Conservation (phyloP, 2,113 vertebrate genomes). For the Tragelaphus buxtoni region DNA sequence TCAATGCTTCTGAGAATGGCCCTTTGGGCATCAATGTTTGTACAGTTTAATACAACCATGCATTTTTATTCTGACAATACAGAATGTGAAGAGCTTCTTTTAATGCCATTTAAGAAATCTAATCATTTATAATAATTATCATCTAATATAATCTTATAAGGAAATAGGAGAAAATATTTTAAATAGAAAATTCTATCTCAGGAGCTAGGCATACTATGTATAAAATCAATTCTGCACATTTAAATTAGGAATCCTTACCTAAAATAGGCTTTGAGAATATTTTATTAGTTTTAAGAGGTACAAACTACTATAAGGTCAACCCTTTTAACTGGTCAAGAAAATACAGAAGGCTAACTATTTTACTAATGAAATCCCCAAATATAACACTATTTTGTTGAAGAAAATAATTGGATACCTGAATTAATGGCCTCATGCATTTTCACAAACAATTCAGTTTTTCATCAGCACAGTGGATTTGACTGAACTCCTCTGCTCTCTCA, state of each 20-base stretch:
- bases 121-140: background rate
- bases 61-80: background rate
- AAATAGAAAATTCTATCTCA: background rate
- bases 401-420: constrained; percentile 10
- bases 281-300: background rate
- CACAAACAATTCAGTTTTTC: background rate
- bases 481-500: constrained; percentile 29
- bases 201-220: background rate
- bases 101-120: background rate
- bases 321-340: background rate
- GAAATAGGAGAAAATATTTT: background rate
- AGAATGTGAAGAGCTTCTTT: background rate
- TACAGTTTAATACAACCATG: background rate
- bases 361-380: background rate
- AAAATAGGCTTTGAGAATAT: background rate
- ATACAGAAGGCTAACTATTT: background rate
- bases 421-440: background rate
- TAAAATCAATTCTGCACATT: background rate
- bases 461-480: background rate
- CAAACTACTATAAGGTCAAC: background rate
- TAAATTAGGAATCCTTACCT: background rate
- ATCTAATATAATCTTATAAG: background rate
- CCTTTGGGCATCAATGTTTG: background rate
- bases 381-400: background rate
- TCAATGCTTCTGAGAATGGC: background rate